phyloP scores from a whole-genome alignment of 2,888 invertebrate genomes.

The Gerris lacustris region DNA sequence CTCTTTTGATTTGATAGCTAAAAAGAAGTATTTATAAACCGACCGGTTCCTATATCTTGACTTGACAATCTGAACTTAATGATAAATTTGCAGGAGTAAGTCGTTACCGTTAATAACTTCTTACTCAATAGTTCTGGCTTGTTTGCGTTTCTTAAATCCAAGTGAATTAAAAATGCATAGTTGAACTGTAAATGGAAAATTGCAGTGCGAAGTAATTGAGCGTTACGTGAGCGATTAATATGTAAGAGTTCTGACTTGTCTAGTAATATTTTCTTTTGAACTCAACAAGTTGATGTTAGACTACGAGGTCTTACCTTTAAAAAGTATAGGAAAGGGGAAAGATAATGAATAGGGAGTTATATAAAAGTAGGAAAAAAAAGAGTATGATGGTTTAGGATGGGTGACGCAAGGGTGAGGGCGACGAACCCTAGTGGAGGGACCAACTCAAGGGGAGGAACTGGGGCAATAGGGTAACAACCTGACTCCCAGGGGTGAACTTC shows the following conservation, averaged over 20 bases:
- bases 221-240: neutral
- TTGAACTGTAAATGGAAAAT: no score
- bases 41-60: no score
- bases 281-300: no score
- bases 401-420: constrained; percentile 4
- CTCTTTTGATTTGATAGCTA: no score
- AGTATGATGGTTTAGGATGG: neutral
- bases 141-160: no score
- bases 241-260: neutral
- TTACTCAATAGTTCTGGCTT: no score
- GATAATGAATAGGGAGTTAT: neutral
- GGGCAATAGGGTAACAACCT: constrained; percentile 5
- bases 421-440: neutral
- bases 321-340: neutral
- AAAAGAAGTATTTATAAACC: no score
- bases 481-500: neutral
- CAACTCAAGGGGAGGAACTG: neutral
- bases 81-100: no score
- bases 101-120: no score
- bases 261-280: neutral
- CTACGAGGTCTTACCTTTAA: no score
- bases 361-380: neutral
- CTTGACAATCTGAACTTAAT: no score
- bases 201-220: neutral
- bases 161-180: no score